Percentiles rank a stretch among this genome's conserved stretches.
Conservation (phyloP, 2,797 vertebrate species). For the Lepus townsendii region DNA sequence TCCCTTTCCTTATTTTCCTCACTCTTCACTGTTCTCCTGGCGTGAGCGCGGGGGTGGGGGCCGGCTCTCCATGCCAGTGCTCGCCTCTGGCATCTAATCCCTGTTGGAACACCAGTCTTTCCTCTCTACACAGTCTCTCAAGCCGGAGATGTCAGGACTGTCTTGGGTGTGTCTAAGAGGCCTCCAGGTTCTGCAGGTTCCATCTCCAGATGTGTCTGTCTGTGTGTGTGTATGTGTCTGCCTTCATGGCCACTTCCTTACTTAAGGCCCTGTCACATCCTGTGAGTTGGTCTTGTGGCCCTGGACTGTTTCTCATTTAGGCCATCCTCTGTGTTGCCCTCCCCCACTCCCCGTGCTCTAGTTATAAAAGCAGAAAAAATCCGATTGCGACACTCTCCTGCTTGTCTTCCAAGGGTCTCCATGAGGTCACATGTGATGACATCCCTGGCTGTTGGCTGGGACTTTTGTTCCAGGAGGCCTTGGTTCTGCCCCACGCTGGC, state of each 20-base stretch:
- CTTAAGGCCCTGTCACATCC: rapidly evolving
- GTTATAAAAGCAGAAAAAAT: neutral
- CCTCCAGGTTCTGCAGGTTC: neutral
- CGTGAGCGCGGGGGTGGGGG: no score
- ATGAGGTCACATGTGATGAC: rapidly evolving
- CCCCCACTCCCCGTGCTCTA: neutral
- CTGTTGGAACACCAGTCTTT: rapidly evolving
- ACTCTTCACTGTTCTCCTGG: neutral
- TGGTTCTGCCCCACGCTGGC: neutral
- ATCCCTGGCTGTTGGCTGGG: neutral
- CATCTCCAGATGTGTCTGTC: neutral
- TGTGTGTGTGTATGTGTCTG: neutral
- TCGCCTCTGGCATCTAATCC: rapidly evolving
- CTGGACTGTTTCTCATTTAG: neutral
- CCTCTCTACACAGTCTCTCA: neutral
- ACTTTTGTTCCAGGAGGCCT: neutral
- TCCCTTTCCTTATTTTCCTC: no score
- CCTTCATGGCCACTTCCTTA: no score
- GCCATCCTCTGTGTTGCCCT: neutral
- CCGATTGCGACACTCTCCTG: neutral
- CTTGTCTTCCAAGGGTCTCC: neutral
- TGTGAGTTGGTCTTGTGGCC: neutral
- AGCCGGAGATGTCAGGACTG: neutral
- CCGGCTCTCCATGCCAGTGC: no score
- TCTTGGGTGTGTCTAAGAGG: neutral